Base-by-base conservation (phyloP, 2,888 invertebrate species). In the Leucania comma region DNA sequence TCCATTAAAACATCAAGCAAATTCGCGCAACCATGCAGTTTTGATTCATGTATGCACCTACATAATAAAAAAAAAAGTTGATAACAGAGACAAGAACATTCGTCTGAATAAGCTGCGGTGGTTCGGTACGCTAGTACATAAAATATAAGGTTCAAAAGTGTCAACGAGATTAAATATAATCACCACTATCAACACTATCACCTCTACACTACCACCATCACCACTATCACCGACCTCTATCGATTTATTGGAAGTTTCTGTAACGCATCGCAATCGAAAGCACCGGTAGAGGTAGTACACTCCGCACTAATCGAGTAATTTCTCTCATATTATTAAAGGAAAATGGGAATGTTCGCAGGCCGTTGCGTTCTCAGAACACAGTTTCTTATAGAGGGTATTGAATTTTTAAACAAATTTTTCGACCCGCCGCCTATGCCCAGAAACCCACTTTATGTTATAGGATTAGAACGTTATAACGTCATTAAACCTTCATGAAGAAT, bases 321-420 rank as follows among this genome's bases (percentile, higher is more conserved):
- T 94, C 91, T 94, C 92, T 90, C 92, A 92, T 93, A 93, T 94
- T 94, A 94, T 94, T 94, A 94, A 94, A 92, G 93, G 90, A 89
- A 93, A 95, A 95, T 93, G 93, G 93, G 93, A 93, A 93, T 93
- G 92, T 94, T 95, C 92, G 90, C 94, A 94, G 94, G 90, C 93
- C 94, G 93, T 94, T 94, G 93, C 94, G 93, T 94, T 93, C 92
- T 89, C 88, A 89, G 88, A 93, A 93, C 91, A 63, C 93, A 93
- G 92, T 93, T 94, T 91, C 93, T 94, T 94, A 94, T 93, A 93
- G 94, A 93, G 90, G 93, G 92, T 92, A 94, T 93, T 95, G 94
- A 95, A 95, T 95, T 94, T 95, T 95, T 95, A 94, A 95, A 94
- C 93, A 94, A 93, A 93, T 94, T 94, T 93, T 93, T 93, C 92